Evolutionary conservation across 2,888 invertebrate genomes (phyloP), one percentile per base, ranked within the genome.

Genomic region (Ectemnius lituratus): DNA sequence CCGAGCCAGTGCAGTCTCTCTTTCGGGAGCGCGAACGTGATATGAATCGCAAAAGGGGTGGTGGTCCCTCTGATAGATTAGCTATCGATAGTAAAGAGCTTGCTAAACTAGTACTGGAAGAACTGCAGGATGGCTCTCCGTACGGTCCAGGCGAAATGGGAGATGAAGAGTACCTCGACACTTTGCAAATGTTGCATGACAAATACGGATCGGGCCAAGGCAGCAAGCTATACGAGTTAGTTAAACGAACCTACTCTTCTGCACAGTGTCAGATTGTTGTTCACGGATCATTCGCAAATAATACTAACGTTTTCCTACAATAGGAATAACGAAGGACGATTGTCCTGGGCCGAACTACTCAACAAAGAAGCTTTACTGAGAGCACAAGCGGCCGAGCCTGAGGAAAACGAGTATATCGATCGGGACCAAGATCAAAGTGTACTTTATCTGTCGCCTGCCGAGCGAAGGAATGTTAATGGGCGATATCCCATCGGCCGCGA

Each of bases 21-120:
- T 90, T 90, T 46, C 88, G 90, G 2, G 90, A 90, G 70, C 85
- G 89, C 14, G 87, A 89, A 62, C 78, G 89, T 73, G 84, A 71
- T 45, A 82, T 84, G 14, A 82, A 77, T 62, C 85, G 78, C 27
- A 89, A 87, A 57, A 80, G 88, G 14, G 83, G 68, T 3, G 59
- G 63, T 3, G 59, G 63, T 4, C 61, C 20, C 20, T n/a, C 27
- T 2, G 78, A 81, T 2, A 63, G 79, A 67, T 14, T 46, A 20
- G 69, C 65, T 14, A 14, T 80, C 11, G 81, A 72, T 45, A 78
- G 76, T 14, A 71, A 75, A 45, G 83, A 84, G 28, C 62, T 87
- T 28, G 77, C 83, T 0, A 84, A 82, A 8, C 45, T 86, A 11
- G 75, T 86, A 37, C 49, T 87, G 37, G 84, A 86, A 37, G 81